A percentile compares a stretch with the other conserved stretches of the same genome.
Evolutionary conservation across 2,797 vertebrate species (phyloP).

Genomic region (Poliocrania exsul): DNA sequence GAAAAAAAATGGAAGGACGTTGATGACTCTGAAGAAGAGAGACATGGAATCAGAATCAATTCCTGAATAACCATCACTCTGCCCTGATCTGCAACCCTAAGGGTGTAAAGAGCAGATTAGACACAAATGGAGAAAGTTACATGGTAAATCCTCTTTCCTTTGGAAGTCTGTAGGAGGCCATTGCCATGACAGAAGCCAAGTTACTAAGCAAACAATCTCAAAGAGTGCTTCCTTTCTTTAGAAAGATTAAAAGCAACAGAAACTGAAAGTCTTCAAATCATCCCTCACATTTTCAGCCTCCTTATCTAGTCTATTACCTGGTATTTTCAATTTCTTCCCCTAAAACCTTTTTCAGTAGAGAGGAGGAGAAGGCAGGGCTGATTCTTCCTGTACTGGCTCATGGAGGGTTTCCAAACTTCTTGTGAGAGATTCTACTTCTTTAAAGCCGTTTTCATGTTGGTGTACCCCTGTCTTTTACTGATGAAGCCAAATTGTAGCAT

Average conservation of each 20-base stretch:
- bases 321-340: background rate
- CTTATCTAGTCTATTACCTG: background rate
- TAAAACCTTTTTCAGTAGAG: background rate
- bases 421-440: background rate
- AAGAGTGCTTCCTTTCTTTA: background rate
- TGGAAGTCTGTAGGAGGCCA: background rate
- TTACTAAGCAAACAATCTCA: background rate
- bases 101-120: background rate
- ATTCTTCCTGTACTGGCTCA: background rate
- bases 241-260: background rate
- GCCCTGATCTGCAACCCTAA: background rate
- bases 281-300: background rate
- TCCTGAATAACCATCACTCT: background rate
- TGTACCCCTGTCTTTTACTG: background rate
- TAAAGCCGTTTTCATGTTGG: background rate
- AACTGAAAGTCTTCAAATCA: background rate
- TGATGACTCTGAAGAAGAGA: background rate
- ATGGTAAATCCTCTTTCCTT: background rate
- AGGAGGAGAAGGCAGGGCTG: background rate
- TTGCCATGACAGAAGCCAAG: background rate
- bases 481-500: background rate
- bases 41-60: background rate
- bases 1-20: fast-evolving
- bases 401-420: background rate
- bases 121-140: background rate